Evolutionary conservation across 2,888 invertebrate genomes (phyloP).

Genomic region (Reticulitermes lucifugus): DNA sequence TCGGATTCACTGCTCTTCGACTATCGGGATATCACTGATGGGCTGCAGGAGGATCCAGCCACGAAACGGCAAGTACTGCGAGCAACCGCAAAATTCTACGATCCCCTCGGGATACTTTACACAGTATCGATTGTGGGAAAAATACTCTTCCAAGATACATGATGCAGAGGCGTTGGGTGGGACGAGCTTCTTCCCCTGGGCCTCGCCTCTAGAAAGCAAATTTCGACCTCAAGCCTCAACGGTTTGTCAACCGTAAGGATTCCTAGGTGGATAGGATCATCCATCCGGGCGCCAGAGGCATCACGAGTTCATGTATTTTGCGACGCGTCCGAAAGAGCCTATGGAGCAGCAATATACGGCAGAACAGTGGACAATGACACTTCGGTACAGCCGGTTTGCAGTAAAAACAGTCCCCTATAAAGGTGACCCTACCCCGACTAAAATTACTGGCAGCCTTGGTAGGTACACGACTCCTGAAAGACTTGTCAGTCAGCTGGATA

Average conservation of each 20-base stretch:
- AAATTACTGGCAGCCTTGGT: neutral
- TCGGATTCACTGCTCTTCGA: neutral
- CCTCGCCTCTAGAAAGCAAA: neutral
- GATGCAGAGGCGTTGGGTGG: neutral
- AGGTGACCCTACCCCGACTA: neutral
- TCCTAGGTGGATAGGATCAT: neutral
- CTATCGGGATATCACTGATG: neutral
- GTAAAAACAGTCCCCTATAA: neutral
- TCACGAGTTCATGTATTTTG: neutral
- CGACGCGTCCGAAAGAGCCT: constrained; percentile 14
- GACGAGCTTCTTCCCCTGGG: neutral
- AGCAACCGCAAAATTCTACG: neutral
- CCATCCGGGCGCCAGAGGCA: too few relatives aligned
- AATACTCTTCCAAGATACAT: constrained; percentile 26
- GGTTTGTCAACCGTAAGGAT: neutral
- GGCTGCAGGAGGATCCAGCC: neutral
- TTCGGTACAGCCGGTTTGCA: neutral
- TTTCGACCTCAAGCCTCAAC: neutral
- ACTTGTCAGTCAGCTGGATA: neutral
- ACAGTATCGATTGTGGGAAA: neutral
- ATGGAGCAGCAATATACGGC: constrained; percentile 9
- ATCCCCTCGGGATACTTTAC: neutral
- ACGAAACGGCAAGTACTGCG: neutral
- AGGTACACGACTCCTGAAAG: neutral
- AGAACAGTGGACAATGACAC: too few relatives aligned